Conservation (phyloP, 2,888 invertebrate species). For the Shargacucullia verbasci region DNA sequence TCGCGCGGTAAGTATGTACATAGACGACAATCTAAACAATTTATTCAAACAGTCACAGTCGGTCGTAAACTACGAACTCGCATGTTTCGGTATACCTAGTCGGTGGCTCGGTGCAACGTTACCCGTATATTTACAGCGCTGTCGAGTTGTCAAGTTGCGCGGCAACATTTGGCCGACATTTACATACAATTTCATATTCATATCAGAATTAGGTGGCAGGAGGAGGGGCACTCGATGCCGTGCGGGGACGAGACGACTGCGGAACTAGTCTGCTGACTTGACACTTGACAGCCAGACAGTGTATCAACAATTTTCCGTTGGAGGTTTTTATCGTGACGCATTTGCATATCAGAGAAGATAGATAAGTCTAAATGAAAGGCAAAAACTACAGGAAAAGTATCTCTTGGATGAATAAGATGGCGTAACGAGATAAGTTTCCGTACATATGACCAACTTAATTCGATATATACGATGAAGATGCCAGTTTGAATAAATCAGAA, state of each 20-base stretch:
- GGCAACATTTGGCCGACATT: constrained; percentile 82
- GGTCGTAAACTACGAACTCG: constrained; percentile 77
- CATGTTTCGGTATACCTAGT: constrained; percentile 78
- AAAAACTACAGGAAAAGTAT: constrained; percentile 4
- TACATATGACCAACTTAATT: not conserved
- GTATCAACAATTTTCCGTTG: constrained; percentile 53
- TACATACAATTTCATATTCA: constrained; percentile 87
- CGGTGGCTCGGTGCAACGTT: constrained; percentile 76
- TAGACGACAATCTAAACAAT: constrained; percentile 77
- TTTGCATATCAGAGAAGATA: constrained; percentile 31
- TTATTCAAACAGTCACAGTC: constrained; percentile 74
- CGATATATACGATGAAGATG: not conserved
- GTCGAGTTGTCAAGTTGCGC: constrained; percentile 82
- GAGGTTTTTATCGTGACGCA: constrained; percentile 36
- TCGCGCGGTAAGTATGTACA: constrained; percentile 57
- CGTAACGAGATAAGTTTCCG: not conserved
- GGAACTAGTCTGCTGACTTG: constrained; percentile 56
- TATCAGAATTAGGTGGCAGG: constrained; percentile 81
- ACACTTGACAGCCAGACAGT: constrained; percentile 54
- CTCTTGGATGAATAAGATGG: constrained; percentile 6
- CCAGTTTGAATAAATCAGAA: too few species aligned
- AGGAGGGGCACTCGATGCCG: constrained; percentile 65
- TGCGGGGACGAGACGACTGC: constrained; percentile 51
- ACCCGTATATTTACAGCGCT: constrained; percentile 81
- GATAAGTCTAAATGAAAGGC: constrained; percentile 12